Evolutionary conservation across 2,888 invertebrate species (phyloP).

Genomic region (Tenthredo livida): DNA sequence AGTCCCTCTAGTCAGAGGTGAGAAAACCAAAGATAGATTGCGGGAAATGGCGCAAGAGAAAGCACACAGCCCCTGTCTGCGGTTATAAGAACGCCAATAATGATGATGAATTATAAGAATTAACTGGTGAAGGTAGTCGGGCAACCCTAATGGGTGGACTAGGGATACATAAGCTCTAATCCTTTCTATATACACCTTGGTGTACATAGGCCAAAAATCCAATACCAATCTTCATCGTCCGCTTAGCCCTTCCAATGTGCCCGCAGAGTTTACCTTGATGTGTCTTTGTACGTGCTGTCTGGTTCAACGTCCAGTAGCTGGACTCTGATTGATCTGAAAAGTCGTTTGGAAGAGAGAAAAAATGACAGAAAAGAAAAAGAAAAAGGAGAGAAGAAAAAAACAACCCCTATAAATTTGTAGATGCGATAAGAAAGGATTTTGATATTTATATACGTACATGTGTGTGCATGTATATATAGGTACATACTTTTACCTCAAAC

Average conservation of each 20-base stretch:
- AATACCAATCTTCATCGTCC: conserved; percentile 17
- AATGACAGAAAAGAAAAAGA: no score
- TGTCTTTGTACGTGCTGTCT: background rate
- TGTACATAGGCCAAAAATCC: background rate
- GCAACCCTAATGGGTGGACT: conserved; percentile 20
- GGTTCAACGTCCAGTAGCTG: background rate
- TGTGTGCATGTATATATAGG: no score
- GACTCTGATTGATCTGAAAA: conserved; percentile 35
- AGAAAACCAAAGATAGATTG: conserved; percentile 7
- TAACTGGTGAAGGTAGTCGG: conserved; percentile 21
- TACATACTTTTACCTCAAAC: background rate
- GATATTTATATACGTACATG: background rate
- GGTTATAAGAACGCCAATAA: conserved; percentile 46
- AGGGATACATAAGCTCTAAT: conserved; percentile 36
- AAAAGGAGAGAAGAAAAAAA: no score
- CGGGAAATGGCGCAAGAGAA: background rate
- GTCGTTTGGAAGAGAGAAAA: conserved; percentile 4
- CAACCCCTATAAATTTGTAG: background rate
- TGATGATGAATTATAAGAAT: conserved; percentile 48
- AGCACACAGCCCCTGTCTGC: background rate
- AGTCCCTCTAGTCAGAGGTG: background rate
- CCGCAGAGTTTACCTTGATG: background rate
- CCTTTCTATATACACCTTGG: conserved; percentile 29
- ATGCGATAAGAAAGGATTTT: background rate
- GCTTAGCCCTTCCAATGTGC: background rate